These are phyloP conservation scores for Plutomurus gul DNA, from an alignment of 1,140 invertebrate genomes.

Conservation along the genomic window DNA sequence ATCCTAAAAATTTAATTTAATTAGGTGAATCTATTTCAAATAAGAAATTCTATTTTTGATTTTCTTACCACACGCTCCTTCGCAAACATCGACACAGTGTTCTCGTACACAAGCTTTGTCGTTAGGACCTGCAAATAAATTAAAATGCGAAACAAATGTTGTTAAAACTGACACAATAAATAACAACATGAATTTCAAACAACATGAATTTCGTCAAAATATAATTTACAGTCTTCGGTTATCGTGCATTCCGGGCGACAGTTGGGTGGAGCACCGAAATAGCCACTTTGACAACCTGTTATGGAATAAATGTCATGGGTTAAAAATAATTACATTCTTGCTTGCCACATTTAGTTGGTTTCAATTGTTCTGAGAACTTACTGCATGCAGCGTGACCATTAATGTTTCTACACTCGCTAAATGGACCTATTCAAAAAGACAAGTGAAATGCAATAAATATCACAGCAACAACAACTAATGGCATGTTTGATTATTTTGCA, in stretches of 20 bases:
- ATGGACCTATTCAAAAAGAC: conserved; percentile 60
- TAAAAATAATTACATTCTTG: conserved; percentile 59
- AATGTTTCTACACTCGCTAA: conserved; percentile 70
- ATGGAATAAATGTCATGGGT: conserved; percentile 61
- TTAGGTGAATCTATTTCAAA: no score
- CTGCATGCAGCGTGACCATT: conserved; percentile 58
- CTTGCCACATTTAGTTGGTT: conserved; percentile 54
- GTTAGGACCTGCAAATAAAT: conserved; percentile 62
- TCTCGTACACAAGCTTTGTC: conserved; percentile 63
- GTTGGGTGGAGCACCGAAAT: conserved; percentile 63
- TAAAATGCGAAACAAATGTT: conserved; percentile 59
- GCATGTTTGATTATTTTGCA: neutral
- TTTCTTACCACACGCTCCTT: conserved; percentile 64
- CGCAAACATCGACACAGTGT: conserved; percentile 74
- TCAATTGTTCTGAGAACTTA: conserved; percentile 55
- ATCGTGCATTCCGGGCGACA: conserved; percentile 59
- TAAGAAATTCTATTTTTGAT: no score
- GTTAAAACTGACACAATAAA: no score
- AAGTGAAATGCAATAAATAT: neutral
- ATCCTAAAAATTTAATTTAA: conserved; percentile 58
- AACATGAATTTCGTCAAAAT: no score
- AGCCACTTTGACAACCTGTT: conserved; percentile 60
- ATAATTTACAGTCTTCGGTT: conserved; percentile 79
- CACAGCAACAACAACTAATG: no score
- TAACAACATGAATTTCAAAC: no score